These are phyloP conservation scores for Echinarachnius parma DNA, from an alignment of 53 echinoderm and acorn worm genomes.

Conservation along the genomic window DNA sequence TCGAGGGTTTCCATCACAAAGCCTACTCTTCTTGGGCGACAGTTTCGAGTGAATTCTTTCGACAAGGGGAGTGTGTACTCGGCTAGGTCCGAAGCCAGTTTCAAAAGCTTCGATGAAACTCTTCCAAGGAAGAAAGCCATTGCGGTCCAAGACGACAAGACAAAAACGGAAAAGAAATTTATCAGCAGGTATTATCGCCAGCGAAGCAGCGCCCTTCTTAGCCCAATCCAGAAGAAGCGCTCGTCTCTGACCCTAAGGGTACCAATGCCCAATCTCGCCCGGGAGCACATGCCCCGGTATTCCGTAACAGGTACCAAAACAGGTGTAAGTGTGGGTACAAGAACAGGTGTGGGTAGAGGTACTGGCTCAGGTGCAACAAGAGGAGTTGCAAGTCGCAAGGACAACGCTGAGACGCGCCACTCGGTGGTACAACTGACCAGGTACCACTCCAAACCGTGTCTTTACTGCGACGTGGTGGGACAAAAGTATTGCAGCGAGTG, in stretches of 20 bases:
- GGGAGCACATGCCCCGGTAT: too few species aligned
- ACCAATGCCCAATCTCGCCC: slow-evolving; percentile 8
- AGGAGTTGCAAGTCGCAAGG: neutral
- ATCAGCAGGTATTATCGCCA: slow-evolving; percentile 47
- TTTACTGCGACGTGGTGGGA: slow-evolving; percentile 51
- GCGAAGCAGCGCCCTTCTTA: slow-evolving; percentile 39
- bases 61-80: slow-evolving; percentile 32
- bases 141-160: neutral
- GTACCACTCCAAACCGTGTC: slow-evolving; percentile 35
- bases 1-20: neutral
- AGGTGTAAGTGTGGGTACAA: too few species aligned
- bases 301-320: too few species aligned
- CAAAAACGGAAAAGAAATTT: slow-evolving; percentile 31
- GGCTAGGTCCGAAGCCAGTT: slow-evolving; percentile 6
- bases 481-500: slow-evolving; percentile 54
- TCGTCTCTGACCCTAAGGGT: neutral
- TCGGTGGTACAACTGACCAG: slow-evolving; percentile 6
- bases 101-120: neutral
- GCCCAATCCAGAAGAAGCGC: neutral
- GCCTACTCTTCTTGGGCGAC: too few species aligned
- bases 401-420: neutral
- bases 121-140: neutral
- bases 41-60: slow-evolving; percentile 4
- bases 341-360: slow-evolving; percentile 1
- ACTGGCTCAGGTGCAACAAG: neutral